Conservation (phyloP, 1,140 invertebrate genomes). For the Papilio machaon region DNA sequence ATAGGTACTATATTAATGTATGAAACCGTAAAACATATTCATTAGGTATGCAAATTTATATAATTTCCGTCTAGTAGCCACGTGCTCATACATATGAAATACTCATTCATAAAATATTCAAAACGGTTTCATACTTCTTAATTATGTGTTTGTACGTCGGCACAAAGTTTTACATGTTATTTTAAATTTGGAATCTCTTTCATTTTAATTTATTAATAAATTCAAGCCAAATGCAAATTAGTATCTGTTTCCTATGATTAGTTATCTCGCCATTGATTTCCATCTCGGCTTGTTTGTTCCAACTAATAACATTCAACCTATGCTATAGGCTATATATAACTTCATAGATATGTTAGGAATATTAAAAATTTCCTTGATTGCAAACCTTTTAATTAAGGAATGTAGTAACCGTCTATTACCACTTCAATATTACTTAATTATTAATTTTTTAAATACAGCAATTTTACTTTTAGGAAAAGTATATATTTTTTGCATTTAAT, state of each 20-base stretch:
- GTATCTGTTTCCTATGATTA: conserved; percentile 19
- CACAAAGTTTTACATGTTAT: conserved; percentile 67
- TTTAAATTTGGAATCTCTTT: conserved; percentile 50
- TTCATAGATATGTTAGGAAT: neutral
- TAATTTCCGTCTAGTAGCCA: conserved; percentile 75
- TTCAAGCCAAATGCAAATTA: conserved; percentile 17
- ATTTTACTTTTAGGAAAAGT: neutral
- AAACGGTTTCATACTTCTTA: conserved; percentile 78
- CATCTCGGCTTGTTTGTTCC: neutral
- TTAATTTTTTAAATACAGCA: neutral
- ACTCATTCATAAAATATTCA: conserved; percentile 76
- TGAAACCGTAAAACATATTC: conserved; percentile 56
- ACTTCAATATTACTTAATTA: neutral
- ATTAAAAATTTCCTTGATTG: too few relatives aligned
- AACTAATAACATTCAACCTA: neutral
- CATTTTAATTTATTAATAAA: conserved; percentile 24
- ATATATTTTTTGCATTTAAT: neutral
- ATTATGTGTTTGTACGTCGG: conserved; percentile 75
- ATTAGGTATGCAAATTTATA: conserved; percentile 75
- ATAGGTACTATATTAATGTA: conserved; percentile 28
- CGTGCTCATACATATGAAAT: conserved; percentile 79
- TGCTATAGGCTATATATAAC: neutral
- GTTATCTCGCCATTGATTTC: conserved; percentile 5
- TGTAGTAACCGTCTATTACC: too few relatives aligned
- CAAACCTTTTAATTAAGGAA: too few relatives aligned